Evolutionary conservation across 1,140 invertebrate genomes (phyloP).

Genomic region (Zophobas morio): DNA sequence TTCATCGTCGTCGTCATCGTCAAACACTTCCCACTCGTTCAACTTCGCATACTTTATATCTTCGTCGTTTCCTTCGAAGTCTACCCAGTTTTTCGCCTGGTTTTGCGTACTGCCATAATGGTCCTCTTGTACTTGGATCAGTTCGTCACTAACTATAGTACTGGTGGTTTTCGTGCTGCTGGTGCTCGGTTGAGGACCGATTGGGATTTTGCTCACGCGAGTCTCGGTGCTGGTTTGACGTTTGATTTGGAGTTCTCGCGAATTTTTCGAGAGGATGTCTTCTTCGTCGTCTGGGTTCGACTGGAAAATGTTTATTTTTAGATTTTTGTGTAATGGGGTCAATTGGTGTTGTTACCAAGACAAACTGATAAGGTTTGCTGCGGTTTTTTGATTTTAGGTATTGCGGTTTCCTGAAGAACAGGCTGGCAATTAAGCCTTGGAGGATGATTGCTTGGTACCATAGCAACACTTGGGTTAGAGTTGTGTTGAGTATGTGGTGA

Average conservation of each 20-base stretch:
- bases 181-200: constrained; percentile 13
- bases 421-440: constrained; percentile 59
- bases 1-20: constrained; percentile 11
- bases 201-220: constrained; percentile 32
- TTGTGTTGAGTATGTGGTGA: constrained; percentile 56
- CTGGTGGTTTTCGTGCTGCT: constrained; percentile 32
- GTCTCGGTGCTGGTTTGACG: constrained; percentile 50
- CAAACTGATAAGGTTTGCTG: constrained; percentile 56
- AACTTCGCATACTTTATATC: constrained; percentile 33
- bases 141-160: too few relatives aligned
- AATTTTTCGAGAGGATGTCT: constrained; percentile 62
- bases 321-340: neutral
- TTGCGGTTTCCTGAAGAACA: constrained; percentile 62
- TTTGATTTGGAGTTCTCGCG: constrained; percentile 60
- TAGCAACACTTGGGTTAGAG: constrained; percentile 58
- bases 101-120: constrained; percentile 15
- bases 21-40: constrained; percentile 37
- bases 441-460: constrained; percentile 65
- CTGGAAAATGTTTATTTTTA: constrained; percentile 48
- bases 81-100: constrained; percentile 48
- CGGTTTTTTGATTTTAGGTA: constrained; percentile 60
- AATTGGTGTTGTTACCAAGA: constrained; percentile 54
- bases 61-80: constrained; percentile 52
- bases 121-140: neutral
- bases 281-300: constrained; percentile 61